Percentiles rank a stretch among this genome's conserved stretches.
These are phyloP conservation scores for Parnassius mnemosyne DNA, from an alignment of 2,888 invertebrate species.

Conservation along the genomic window DNA sequence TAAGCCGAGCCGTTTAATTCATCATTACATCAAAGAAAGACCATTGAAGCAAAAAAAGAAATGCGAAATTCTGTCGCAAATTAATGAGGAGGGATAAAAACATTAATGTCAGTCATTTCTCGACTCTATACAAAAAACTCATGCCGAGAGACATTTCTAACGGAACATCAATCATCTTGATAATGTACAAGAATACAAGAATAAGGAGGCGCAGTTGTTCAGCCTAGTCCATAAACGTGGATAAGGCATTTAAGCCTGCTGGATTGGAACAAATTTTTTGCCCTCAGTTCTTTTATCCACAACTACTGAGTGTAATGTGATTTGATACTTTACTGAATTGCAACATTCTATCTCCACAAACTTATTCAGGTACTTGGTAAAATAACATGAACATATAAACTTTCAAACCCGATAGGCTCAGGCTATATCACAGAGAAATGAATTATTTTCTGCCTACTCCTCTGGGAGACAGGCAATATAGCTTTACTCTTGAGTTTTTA, in stretches of 20 bases:
- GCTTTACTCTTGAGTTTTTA: too few species aligned
- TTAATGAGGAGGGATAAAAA: constrained; percentile 2
- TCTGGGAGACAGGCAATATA: too few species aligned
- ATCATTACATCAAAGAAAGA: too few species aligned
- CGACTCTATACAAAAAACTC: neutral
- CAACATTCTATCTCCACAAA: too few species aligned
- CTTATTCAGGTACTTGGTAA: too few species aligned
- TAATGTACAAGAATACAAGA: neutral
- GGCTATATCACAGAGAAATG: too few species aligned
- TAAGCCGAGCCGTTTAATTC: too few species aligned
- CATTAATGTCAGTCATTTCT: neutral
- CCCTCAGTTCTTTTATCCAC: neutral
- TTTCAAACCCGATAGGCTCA: too few species aligned
- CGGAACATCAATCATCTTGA: constrained; percentile 12
- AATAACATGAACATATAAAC: too few species aligned
- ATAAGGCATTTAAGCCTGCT: constrained; percentile 35
- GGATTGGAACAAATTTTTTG: neutral
- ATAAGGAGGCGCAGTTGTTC: constrained; percentile 6
- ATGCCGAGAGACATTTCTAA: constrained; percentile 7
- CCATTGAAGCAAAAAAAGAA: too few species aligned
- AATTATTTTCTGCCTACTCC: too few species aligned
- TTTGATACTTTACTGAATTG: neutral
- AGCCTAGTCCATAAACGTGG: constrained; percentile 35
- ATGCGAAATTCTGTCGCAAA: neutral
- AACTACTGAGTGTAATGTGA: neutral